Conservation (phyloP, 2,888 invertebrate genomes). For the Suillia variegata region DNA sequence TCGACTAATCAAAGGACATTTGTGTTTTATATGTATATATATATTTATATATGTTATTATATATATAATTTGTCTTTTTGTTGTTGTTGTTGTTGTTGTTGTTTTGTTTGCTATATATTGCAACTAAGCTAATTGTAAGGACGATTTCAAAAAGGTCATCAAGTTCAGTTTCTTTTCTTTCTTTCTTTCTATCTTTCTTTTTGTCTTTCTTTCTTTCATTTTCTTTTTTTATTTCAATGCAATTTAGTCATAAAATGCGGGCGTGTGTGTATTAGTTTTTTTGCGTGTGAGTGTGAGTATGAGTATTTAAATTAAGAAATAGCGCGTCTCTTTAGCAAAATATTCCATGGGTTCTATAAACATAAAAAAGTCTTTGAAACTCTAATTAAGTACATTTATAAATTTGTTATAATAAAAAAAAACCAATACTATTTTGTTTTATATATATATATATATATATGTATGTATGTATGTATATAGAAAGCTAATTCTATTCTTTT, state of each 20-base stretch:
- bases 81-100: slow-evolving; percentile 17
- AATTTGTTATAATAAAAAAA: not conserved
- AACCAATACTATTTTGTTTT: not conserved
- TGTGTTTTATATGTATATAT: too few relatives aligned
- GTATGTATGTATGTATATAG: slow-evolving; percentile 21
- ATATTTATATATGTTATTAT: too few relatives aligned
- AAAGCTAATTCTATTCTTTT: not conserved
- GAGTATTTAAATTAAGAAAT: not conserved
- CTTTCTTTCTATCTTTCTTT: slow-evolving; percentile 5
- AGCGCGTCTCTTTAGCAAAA: too few relatives aligned
- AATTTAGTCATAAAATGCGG: not conserved
- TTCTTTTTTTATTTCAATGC: not conserved
- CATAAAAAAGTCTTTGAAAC: not conserved
- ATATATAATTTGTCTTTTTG: too few relatives aligned
- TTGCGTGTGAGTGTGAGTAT: not conserved
- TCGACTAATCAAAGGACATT: not conserved
- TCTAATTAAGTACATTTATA: slow-evolving; percentile 9
- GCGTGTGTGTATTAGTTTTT: slow-evolving; percentile 2
- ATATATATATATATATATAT: slow-evolving; percentile 24
- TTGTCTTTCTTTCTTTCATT: slow-evolving; percentile 2
- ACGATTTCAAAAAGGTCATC: slow-evolving; percentile 52
- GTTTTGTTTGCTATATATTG: not conserved
- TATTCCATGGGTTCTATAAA: not conserved
- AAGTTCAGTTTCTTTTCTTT: slow-evolving; percentile 28
- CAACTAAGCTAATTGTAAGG: slow-evolving; percentile 45